phyloP scores from a whole-genome alignment of 2,113 vertebrate species.

The Neogobius melanostomus region DNA sequence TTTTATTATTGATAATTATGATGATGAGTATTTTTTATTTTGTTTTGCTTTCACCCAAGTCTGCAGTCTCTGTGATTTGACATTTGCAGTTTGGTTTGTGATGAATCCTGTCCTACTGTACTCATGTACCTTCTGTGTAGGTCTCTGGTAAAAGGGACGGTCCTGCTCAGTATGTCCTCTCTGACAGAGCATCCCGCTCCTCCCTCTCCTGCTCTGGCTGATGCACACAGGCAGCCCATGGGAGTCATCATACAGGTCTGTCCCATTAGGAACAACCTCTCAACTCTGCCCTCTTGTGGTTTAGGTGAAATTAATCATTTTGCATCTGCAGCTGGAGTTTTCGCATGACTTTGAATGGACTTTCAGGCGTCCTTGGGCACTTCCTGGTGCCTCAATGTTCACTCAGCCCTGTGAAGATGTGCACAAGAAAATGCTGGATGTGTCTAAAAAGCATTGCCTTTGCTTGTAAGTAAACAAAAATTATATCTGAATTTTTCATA shows the following conservation, averaged over 20 bases:
- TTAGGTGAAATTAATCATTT: neutral
- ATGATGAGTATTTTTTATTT: too few relatives aligned
- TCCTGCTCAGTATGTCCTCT: constrained; percentile 71
- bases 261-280: neutral
- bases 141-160: constrained; percentile 56
- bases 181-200: constrained; percentile 27
- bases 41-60: too few relatives aligned
- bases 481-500: too few relatives aligned
- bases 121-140: constrained; percentile 34
- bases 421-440: constrained; percentile 55
- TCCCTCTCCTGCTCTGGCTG: constrained; percentile 63
- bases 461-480: constrained; percentile 65
- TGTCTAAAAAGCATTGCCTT: constrained; percentile 72
- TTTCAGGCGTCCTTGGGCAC: constrained; percentile 58
- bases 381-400: constrained; percentile 35
- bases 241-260: constrained; percentile 73
- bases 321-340: constrained; percentile 63
- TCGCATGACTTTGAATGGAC: constrained; percentile 53
- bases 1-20: neutral
- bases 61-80: too few relatives aligned
- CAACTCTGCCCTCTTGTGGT: constrained; percentile 23
- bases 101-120: neutral
- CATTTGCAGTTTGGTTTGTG: too few relatives aligned
- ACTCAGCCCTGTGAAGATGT: constrained; percentile 60
- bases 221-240: constrained; percentile 62